phyloP scores from a whole-genome alignment of 1,140 invertebrate genomes.

The Dreissena polymorpha region DNA sequence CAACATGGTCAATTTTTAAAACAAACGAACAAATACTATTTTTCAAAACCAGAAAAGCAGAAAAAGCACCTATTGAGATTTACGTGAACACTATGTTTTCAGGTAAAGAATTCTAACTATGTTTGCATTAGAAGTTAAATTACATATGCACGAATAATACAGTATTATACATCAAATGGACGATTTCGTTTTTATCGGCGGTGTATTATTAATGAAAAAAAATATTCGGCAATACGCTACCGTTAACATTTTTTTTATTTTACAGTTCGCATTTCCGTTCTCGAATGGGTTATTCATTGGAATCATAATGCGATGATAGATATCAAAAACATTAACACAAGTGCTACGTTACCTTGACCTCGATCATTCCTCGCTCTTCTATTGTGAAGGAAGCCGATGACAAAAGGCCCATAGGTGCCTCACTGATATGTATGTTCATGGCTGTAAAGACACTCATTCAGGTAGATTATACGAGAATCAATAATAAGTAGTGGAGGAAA shows the following conservation, averaged over 20 bases:
- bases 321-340: too few relatives aligned
- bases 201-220: not conserved
- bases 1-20: too few relatives aligned
- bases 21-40: too few relatives aligned
- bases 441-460: constrained; percentile 30
- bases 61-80: not conserved
- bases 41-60: not conserved
- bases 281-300: not conserved
- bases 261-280: too few relatives aligned
- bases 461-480: not conserved
- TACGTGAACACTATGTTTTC: not conserved
- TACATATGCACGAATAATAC: too few relatives aligned
- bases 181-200: too few relatives aligned
- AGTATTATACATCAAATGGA: too few relatives aligned
- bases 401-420: constrained; percentile 34
- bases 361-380: constrained; percentile 41
- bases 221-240: not conserved
- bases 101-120: not conserved
- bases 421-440: constrained; percentile 62
- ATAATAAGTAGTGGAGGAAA: not conserved
- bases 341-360: constrained; percentile 46
- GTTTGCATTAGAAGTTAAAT: too few relatives aligned
- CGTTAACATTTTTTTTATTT: not conserved
- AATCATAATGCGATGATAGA: not conserved
- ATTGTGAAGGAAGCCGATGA: constrained; percentile 34